Evolutionary conservation across 2,888 invertebrate species (phyloP), one percentile per base, ranked within the genome.

Genomic region (Campoplex nolae): DNA sequence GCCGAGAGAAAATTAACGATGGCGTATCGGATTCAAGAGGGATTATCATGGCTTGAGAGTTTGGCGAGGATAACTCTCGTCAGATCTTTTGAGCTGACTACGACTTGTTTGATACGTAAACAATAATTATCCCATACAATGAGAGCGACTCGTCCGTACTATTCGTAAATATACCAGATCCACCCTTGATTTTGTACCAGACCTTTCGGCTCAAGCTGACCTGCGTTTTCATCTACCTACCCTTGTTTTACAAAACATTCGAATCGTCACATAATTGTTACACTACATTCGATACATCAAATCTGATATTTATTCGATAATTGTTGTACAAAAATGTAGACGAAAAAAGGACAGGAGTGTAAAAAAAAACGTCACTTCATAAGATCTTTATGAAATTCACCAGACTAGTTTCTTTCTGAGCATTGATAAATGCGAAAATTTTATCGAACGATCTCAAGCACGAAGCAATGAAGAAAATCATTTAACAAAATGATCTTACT

Each of bases 111-210:
- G 90, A 89, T 78, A 81, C 88, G 92, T 91, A 92, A 92, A 92
- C 90, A 93, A 92, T 92, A 93, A 93, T 92, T 92, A 92, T 89
- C 85, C 89, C 89, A 84, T 89, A 91, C 90, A 92, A 93, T 92
- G 92, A 92, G 89, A 89, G 89, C 86, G 86, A 88, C 86, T 85
- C 79, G 82, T 89, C 86, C 89, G 73, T 71, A 83, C 70, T 78
- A 45, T 76, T 77, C 35, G 7, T 42, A 38, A 70, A 54, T 71
- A 45, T 71, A 45, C 32, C 42, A 9, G 42, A 81, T 65, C 18
- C 32, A 62, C n/a, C 18, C 32, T 77, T 54, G 23, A 51, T 32
- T 71, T 51, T 71, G 9, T 51, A 71, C 18, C 48, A 28, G 71
- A 32, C 51, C 13, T 71, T 32, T 71, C 48, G 51, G 9, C 1